Conservation (phyloP, 2,888 invertebrate species). For the Lithosia quadra region DNA sequence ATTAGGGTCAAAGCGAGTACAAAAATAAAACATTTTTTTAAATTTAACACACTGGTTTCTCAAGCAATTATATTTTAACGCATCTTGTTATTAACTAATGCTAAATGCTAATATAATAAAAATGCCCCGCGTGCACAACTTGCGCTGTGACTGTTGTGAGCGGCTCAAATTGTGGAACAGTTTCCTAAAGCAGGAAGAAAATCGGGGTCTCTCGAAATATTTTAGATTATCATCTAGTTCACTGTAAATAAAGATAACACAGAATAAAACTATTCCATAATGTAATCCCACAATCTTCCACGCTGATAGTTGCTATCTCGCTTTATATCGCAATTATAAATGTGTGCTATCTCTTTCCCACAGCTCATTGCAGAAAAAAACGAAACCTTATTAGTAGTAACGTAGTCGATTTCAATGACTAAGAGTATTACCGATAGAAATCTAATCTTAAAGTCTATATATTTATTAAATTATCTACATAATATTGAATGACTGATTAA, state of each 20-base stretch:
- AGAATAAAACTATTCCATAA: constrained; percentile 6
- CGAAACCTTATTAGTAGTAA: neutral
- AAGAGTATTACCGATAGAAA: neutral
- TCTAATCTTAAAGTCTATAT: neutral
- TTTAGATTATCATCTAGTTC: neutral
- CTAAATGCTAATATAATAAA: too few relatives aligned
- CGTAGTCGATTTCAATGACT: neutral
- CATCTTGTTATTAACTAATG: too few relatives aligned
- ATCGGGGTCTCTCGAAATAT: neutral
- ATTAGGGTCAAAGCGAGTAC: too few relatives aligned
- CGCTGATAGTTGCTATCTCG: constrained; percentile 3
- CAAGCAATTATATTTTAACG: too few relatives aligned
- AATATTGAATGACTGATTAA: neutral
- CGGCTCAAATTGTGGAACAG: neutral
- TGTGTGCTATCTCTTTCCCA: neutral
- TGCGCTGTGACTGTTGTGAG: neutral
- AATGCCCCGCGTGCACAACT: neutral
- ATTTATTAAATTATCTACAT: neutral
- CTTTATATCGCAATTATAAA: constrained; percentile 2
- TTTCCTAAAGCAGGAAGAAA: neutral
- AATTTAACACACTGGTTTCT: too few relatives aligned
- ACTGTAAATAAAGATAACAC: neutral
- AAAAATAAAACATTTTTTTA: too few relatives aligned
- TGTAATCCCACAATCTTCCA: constrained; percentile 9
- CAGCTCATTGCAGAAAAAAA: neutral